Evolutionary conservation across 2,113 vertebrate species (phyloP).

Genomic region (Atherinomorus stipes): DNA sequence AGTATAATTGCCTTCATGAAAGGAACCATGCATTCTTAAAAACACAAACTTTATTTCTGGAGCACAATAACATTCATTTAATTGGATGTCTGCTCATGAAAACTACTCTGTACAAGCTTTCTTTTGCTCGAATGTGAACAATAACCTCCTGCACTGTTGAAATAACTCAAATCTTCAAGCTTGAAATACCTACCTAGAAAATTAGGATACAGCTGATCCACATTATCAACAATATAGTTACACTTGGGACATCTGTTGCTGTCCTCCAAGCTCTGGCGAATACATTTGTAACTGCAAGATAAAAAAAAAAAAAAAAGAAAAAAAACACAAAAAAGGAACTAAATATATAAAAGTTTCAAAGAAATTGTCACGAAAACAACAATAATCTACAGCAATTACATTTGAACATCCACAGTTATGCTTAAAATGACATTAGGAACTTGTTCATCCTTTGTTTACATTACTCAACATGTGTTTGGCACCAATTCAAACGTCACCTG

Average conservation of each 20-base stretch:
- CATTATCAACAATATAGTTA: conserved; percentile 98
- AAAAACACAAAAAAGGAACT: background rate
- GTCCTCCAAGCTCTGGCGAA: conserved; percentile 97
- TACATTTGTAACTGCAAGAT: conserved; percentile 91
- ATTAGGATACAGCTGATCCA: conserved; percentile 98
- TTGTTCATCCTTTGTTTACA: background rate
- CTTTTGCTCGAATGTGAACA: too few relatives aligned
- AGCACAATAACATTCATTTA: too few relatives aligned
- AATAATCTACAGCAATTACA: too few relatives aligned
- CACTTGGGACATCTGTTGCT: conserved; percentile 99
- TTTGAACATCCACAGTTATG: too few relatives aligned
- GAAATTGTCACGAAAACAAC: too few relatives aligned
- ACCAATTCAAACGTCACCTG: background rate
- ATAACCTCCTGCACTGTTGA: background rate
- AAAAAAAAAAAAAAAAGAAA: background rate
- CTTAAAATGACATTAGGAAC: background rate
- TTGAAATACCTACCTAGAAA: conserved; percentile 91
- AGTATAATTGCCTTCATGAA: too few relatives aligned
- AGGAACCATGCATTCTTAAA: too few relatives aligned
- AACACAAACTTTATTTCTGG: too few relatives aligned
- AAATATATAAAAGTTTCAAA: too few relatives aligned
- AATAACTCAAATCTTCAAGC: too few relatives aligned
- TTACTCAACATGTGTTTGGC: background rate
- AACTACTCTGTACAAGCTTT: too few relatives aligned
- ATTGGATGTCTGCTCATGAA: too few relatives aligned